Evolutionary conservation across 2,888 invertebrate genomes (phyloP), one percentile per base, ranked within the genome.

Genomic region (Athalia rosae): DNA sequence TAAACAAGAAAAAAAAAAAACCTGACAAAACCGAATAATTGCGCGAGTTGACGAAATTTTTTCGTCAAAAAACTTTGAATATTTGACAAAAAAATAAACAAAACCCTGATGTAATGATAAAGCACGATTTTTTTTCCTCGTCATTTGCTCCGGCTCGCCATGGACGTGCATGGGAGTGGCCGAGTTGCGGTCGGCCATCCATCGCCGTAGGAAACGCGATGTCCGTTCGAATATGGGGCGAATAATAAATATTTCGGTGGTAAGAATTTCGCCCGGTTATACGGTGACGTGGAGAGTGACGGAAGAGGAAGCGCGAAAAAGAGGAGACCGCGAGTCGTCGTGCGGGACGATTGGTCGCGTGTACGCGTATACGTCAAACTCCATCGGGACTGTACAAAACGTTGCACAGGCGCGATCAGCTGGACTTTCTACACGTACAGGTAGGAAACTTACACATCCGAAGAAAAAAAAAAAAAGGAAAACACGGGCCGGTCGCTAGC

Each of bases 261-360:
- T 81, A 80, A 84, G 85, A 84, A 88, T 88, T 88, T 80, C 80
- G 84, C 81, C 84, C 84, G 80, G 83, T 84, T n/a, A n/a, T n/a
- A n/a, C n/a, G n/a, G n/a, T n/a, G n/a, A n/a, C n/a, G n/a, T n/a
- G 7, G 6, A 63, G 41, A 41, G 45, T 13, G 41, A 56, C 53
- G 13, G 47, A 56, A 43, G n/a, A 53, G 9, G 9, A 47, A 13
- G 48, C 11, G 45, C 11, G 45, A 9, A 48, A 85, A 87, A 87
- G 88, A 87, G 88, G 88, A 87, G 88, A 88, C 88, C 87, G 88
- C 88, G 88, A 88, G 87, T 88, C 88, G 87, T 88, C 88, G 88
- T 88, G 87, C 85, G 84, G 84, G 85, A 85, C 84, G 83, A 86
- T 86, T 87, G n/a, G n/a, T n/a, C n/a, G n/a, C 87, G 28, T 28